Base-by-base conservation (phyloP, 1,140 invertebrate genomes). In the Cotesia vestalis region DNA sequence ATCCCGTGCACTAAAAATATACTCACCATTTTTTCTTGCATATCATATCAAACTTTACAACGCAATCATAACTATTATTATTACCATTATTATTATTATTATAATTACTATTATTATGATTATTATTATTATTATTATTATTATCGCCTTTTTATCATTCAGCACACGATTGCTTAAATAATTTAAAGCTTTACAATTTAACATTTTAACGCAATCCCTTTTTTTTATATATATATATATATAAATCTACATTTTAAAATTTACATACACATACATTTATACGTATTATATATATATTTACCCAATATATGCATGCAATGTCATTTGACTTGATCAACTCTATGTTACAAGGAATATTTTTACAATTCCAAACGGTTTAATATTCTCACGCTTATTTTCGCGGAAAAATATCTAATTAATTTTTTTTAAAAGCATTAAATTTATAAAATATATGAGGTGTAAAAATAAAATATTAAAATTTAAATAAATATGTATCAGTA, bases 181-280 rank as follows among this genome's bases (percentile, higher is more conserved):
- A 62, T 70, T 46, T 46, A 36, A 70, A 70, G 11, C 36, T 46
- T 70, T 60, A 40, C 17, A 60, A 62, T 35, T 35, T 40, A 8
- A 55, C 9, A 67, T 53, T 68, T 57, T 68, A 62, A 66, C 38
- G 63, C 35, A 63, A 40, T 63, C 34, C n/a, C 36, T 60, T 20
- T 20, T 11, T 38, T n/a, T n/a, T 70, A 17, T 4, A 70, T 52
- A 62, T 51, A 66, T 53, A 78, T 77, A 73, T 20, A 38, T 35
- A 75, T 69, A 78, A 79, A 79, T 76, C 27, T 52, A 46, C 40
- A 46, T 11, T 27, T 27, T 27, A 8, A 46, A 69, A 72, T 75
- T 68, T 76, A 78, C 78, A 70, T 75, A 73, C 66, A 67, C 46
- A 59, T 70, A 40, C 36, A 46, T 57, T 61, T 11, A 68, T 68